Conservation (phyloP, 1,140 invertebrate genomes). For the Hyposmocoma kahamanoa region DNA sequence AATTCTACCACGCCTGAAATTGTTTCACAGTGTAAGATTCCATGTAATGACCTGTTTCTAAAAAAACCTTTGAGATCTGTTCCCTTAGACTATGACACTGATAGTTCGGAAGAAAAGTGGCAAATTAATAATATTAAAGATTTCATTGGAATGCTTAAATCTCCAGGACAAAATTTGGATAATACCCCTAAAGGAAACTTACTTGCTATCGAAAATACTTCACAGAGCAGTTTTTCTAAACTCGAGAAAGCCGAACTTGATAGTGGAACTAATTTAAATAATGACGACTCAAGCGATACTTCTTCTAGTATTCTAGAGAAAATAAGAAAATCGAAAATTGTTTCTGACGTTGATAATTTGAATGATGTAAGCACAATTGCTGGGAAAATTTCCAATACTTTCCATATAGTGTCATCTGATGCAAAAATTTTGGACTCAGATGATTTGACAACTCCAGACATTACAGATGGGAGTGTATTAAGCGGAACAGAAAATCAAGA, state of each 20-base stretch:
- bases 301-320: too few species aligned
- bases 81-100: constrained; percentile 24
- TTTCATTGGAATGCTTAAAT: constrained; percentile 17
- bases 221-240: neutral
- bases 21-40: neutral
- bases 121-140: constrained; percentile 24
- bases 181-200: neutral
- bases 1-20: neutral
- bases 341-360: too few species aligned
- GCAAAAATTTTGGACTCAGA: constrained; percentile 51
- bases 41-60: neutral
- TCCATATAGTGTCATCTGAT: too few species aligned
- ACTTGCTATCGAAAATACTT: constrained; percentile 8
- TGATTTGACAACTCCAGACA: constrained; percentile 20
- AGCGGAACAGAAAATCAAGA: too few species aligned
- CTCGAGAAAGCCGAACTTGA: too few species aligned
- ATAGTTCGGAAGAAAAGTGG: constrained; percentile 32
- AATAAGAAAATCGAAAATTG: too few species aligned
- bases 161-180: constrained; percentile 1
- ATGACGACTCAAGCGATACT: too few species aligned
- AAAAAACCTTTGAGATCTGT: constrained; percentile 9
- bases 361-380: too few species aligned
- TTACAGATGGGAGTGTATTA: too few species aligned
- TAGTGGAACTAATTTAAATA: too few species aligned
- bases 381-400: too few species aligned